phyloP scores from a whole-genome alignment of 2,888 invertebrate species.

The Mechanitis messenoides region DNA sequence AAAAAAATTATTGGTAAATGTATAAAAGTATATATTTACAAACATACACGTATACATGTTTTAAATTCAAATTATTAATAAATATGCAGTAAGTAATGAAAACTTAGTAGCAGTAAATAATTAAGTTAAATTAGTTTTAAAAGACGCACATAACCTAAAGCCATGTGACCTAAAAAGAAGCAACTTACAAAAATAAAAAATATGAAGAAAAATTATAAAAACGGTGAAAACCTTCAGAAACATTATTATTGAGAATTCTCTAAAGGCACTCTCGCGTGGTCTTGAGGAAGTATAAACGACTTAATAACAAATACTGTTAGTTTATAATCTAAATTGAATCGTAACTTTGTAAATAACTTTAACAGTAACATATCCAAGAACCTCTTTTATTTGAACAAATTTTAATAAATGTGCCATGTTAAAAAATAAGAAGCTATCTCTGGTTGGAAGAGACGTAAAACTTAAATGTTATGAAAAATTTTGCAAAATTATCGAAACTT shows the following conservation, averaged over 20 bases:
- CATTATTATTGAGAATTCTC: constrained; percentile 35
- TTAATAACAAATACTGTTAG: not conserved
- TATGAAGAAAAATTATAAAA: constrained; percentile 33
- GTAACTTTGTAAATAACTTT: no score
- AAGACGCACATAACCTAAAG: constrained; percentile 9
- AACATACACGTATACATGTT: no score
- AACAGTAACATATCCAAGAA: not conserved
- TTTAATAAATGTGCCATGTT: not conserved
- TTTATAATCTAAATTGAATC: not conserved
- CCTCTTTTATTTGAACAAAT: not conserved
- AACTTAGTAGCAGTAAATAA: no score
- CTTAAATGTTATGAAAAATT: not conserved
- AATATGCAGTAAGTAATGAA: no score
- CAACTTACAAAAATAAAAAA: constrained; percentile 20
- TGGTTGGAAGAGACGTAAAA: not conserved
- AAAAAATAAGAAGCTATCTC: not conserved
- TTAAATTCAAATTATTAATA: no score
- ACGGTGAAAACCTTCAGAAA: constrained; percentile 37
- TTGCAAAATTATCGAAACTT: not conserved
- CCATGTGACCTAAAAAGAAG: constrained; percentile 24
- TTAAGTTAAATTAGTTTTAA: constrained; percentile 7
- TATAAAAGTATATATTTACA: no score
- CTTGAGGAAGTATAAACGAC: constrained; percentile 1
- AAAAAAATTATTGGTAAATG: no score
- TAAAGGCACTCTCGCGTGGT: constrained; percentile 19